These are phyloP conservation scores for Cataglyphis livida DNA, from an alignment of 2,888 invertebrate genomes.

Conservation along the genomic window DNA sequence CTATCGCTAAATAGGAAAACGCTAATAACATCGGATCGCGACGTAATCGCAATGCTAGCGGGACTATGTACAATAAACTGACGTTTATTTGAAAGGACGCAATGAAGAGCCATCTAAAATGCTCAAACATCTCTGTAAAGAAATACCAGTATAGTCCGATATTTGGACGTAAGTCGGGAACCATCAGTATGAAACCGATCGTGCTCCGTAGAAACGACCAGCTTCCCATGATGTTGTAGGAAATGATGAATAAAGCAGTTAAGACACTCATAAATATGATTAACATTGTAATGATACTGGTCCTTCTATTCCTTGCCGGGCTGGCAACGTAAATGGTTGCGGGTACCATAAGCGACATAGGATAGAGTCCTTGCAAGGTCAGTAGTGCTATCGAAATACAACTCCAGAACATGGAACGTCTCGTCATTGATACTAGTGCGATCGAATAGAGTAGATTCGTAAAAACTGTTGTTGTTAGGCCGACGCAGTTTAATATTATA, in stretches of 20 bases:
- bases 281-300: slow-evolving; percentile 86
- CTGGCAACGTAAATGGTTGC: slow-evolving; percentile 90
- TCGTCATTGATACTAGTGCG: slow-evolving; percentile 90
- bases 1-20: slow-evolving; percentile 92
- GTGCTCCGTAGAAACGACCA: slow-evolving; percentile 85
- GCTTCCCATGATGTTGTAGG: slow-evolving; percentile 89
- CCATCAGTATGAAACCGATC: slow-evolving; percentile 91
- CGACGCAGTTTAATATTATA: slow-evolving; percentile 94
- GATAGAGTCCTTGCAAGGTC: slow-evolving; percentile 94
- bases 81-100: slow-evolving; percentile 99
- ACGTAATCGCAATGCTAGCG: slow-evolving; percentile 92
- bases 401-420: slow-evolving; percentile 88
- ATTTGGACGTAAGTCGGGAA: slow-evolving; percentile 98
- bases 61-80: slow-evolving; percentile 95
- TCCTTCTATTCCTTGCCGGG: slow-evolving; percentile 86
- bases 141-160: slow-evolving; percentile 99
- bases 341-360: slow-evolving; percentile 93
- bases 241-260: slow-evolving; percentile 87
- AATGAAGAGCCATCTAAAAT: slow-evolving; percentile 97
- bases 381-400: slow-evolving; percentile 91
- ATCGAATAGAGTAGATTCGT: slow-evolving; percentile 93
- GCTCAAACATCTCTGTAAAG: slow-evolving; percentile 99
- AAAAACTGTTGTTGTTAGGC: slow-evolving; percentile 95
- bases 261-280: slow-evolving; percentile 87
- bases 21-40: slow-evolving; percentile 93